phyloP scores from a whole-genome alignment of 2,113 vertebrate species.

The Urocynchramus pylzowi region DNA sequence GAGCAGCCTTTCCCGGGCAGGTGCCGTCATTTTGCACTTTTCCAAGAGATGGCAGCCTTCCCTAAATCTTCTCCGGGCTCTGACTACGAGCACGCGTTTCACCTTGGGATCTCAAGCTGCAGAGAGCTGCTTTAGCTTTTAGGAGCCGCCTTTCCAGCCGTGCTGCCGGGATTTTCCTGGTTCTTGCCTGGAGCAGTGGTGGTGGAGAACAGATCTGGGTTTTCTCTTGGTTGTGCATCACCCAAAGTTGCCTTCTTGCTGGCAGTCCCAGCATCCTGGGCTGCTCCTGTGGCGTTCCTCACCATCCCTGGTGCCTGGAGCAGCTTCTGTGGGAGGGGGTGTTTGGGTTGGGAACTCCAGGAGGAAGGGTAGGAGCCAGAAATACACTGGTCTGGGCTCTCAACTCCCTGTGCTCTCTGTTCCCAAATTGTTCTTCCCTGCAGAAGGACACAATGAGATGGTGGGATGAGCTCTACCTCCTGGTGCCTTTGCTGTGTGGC shows the following conservation, averaged over 20 bases:
- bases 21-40: not conserved
- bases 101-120: not conserved
- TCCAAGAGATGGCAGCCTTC: conserved; percentile 65
- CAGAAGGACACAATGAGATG: not conserved
- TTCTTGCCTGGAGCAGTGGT: not conserved
- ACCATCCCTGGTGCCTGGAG: not conserved
- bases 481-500: rapidly evolving
- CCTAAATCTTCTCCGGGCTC: not conserved
- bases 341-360: not conserved
- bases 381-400: not conserved
- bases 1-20: not conserved
- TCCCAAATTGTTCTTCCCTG: not conserved
- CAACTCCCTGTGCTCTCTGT: not conserved
- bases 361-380: not conserved
- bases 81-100: rapidly evolving
- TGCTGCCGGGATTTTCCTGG: not conserved
- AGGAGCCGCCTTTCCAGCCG: rapidly evolving
- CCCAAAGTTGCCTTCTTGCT: not conserved
- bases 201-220: not conserved
- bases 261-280: not conserved
- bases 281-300: not conserved
- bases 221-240: not conserved
- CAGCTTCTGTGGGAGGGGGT: not conserved
- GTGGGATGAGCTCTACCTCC: not conserved
- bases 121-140: not conserved